A percentile compares a stretch with the other conserved stretches of the same genome.
These are phyloP conservation scores for Acanthosepion pharaonis DNA, from an alignment of 2,888 invertebrate species.

Conservation along the genomic window DNA sequence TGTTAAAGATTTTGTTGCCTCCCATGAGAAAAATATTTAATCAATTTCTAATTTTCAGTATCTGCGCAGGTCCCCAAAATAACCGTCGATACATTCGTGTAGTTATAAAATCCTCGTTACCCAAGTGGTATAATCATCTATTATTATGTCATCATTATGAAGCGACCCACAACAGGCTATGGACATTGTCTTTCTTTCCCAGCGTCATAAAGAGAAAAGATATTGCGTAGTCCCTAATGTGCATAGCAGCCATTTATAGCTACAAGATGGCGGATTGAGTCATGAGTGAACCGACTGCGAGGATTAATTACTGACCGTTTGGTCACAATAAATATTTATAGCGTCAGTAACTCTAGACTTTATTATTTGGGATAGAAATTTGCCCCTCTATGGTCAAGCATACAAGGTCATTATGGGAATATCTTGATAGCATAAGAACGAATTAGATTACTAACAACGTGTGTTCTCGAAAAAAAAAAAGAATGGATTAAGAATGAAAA, in stretches of 20 bases:
- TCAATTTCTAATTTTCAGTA: too few species aligned
- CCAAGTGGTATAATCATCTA: not conserved
- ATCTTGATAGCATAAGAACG: not conserved
- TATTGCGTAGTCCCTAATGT: not conserved
- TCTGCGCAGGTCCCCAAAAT: too few species aligned
- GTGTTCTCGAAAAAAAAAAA: not conserved
- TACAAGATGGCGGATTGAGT: not conserved
- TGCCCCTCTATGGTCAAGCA: not conserved
- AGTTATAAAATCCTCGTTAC: too few species aligned
- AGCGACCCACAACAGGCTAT: not conserved
- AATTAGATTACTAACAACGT: not conserved
- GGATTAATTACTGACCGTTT: not conserved
- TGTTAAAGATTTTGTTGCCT: too few species aligned
- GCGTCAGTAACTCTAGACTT: not conserved
- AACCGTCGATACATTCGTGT: too few species aligned
- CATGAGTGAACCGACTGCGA: not conserved
- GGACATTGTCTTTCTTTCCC: not conserved
- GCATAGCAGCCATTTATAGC: not conserved
- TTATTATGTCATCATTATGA: not conserved
- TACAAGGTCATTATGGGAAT: not conserved
- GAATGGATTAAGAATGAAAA: not conserved
- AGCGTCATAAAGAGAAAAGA: not conserved
- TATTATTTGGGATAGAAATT: slow-evolving; percentile 33
- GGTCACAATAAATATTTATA: slow-evolving; percentile 33
- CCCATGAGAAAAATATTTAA: too few species aligned